Evolutionary conservation across 2,113 vertebrate genomes (phyloP).

Genomic region (Corydoras maculifer): DNA sequence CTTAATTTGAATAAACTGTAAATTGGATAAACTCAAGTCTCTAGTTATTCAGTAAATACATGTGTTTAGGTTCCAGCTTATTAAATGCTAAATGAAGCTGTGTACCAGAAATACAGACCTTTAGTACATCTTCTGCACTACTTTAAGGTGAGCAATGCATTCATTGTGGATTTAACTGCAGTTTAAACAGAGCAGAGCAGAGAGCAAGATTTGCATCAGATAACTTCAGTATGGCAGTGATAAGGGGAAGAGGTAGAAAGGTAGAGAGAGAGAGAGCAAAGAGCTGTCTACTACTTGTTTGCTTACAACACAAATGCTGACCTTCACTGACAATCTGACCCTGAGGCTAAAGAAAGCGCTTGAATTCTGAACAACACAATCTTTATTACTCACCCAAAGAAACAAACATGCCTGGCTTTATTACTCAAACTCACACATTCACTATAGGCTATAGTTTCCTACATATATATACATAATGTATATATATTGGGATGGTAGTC

Average conservation of each 20-base stretch:
- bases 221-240: neutral
- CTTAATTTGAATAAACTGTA: too few relatives aligned
- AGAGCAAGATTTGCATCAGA: neutral
- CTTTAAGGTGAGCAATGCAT: neutral
- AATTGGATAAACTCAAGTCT: too few relatives aligned
- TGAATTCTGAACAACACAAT: neutral
- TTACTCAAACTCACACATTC: conserved; percentile 12
- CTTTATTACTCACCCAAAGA: neutral
- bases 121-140: neutral
- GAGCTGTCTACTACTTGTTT: too few relatives aligned
- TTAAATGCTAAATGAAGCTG: too few relatives aligned
- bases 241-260: too few relatives aligned
- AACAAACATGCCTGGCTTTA: too few relatives aligned
- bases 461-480: too few relatives aligned
- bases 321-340: conserved; percentile 3
- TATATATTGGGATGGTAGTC: too few relatives aligned
- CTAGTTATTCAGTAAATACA: too few relatives aligned
- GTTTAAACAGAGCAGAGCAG: neutral
- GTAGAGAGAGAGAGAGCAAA: too few relatives aligned
- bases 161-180: neutral
- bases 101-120: neutral
- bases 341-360: neutral
- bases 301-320: neutral
- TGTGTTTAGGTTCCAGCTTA: too few relatives aligned
- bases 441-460: neutral